Percentiles rank a stretch among this genome's conserved stretches.
Evolutionary conservation across 1,140 invertebrate genomes (phyloP).

Genomic region (Muscidifurax raptorellus): DNA sequence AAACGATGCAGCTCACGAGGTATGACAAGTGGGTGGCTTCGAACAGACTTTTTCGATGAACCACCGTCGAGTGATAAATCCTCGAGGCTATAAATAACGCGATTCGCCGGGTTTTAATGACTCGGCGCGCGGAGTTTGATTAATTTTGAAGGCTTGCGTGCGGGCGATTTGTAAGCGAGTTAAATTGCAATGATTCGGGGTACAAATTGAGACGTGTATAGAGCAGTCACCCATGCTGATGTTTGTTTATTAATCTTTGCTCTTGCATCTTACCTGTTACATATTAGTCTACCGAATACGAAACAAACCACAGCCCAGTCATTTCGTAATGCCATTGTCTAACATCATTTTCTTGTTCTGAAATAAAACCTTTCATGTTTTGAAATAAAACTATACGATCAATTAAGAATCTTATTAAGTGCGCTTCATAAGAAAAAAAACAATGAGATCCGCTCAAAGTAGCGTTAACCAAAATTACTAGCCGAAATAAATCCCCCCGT

Average conservation of each 20-base stretch:
- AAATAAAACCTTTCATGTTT: too few relatives aligned
- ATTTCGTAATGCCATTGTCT: too few relatives aligned
- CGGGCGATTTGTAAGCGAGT: neutral
- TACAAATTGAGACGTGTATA: neutral
- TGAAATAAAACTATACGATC: too few relatives aligned
- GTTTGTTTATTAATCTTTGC: neutral
- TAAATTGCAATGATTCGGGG: neutral
- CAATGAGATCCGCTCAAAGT: neutral
- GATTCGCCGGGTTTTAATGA: neutral
- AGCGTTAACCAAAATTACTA: neutral
- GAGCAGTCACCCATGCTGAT: neutral
- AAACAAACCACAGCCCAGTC: too few relatives aligned
- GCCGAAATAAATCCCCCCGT: neutral
- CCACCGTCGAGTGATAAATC: neutral
- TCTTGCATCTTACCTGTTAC: too few relatives aligned
- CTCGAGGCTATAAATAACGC: slow-evolving; percentile 1
- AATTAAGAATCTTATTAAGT: too few relatives aligned
- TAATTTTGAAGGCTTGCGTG: neutral
- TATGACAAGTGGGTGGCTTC: slow-evolving; percentile 13
- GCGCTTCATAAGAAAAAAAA: neutral
- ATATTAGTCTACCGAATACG: too few relatives aligned
- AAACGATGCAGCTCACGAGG: neutral
- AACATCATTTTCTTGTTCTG: too few relatives aligned
- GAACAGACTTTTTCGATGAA: neutral
- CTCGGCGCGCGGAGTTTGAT: neutral